A percentile compares a stretch with the other conserved stretches of the same genome.
These are phyloP conservation scores for Tethea ocularis DNA, from an alignment of 2,888 invertebrate species.

Conservation along the genomic window DNA sequence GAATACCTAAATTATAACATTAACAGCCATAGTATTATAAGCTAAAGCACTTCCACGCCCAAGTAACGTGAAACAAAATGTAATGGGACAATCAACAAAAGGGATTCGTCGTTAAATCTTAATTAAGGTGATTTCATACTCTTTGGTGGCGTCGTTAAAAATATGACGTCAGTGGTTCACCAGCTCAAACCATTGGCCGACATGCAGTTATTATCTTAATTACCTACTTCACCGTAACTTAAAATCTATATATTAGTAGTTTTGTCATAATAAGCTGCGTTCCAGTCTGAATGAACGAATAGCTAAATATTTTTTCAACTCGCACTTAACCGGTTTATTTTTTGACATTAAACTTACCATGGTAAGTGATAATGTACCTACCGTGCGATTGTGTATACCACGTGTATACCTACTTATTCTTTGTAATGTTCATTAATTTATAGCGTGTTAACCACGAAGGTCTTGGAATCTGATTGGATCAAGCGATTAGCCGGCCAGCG, in stretches of 20 bases:
- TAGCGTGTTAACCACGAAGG: constrained; percentile 37
- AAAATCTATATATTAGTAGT: no score
- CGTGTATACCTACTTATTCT: neutral
- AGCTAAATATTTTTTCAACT: no score
- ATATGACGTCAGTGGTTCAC: constrained; percentile 52
- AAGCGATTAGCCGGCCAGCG: constrained; percentile 50
- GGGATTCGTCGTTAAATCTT: constrained; percentile 65
- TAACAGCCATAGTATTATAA: no score
- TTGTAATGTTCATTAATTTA: constrained; percentile 22
- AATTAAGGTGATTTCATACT: constrained; percentile 64
- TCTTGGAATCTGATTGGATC: constrained; percentile 54
- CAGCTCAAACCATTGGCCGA: neutral
- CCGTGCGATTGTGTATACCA: no score
- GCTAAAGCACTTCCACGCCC: constrained; percentile 10
- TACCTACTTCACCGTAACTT: no score
- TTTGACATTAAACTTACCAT: no score
- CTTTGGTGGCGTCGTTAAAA: constrained; percentile 49
- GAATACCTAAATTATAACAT: no score
- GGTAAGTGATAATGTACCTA: no score
- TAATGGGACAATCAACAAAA: constrained; percentile 56
- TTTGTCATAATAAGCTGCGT: no score
- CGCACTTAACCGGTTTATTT: no score
- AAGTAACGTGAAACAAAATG: constrained; percentile 45
- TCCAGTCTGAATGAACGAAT: no score
- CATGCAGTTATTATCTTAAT: neutral